Percentiles rank a stretch among this genome's conserved stretches.
These are phyloP conservation scores for Meda fulgida DNA, from an alignment of 2,797 vertebrate genomes.

Conservation along the genomic window DNA sequence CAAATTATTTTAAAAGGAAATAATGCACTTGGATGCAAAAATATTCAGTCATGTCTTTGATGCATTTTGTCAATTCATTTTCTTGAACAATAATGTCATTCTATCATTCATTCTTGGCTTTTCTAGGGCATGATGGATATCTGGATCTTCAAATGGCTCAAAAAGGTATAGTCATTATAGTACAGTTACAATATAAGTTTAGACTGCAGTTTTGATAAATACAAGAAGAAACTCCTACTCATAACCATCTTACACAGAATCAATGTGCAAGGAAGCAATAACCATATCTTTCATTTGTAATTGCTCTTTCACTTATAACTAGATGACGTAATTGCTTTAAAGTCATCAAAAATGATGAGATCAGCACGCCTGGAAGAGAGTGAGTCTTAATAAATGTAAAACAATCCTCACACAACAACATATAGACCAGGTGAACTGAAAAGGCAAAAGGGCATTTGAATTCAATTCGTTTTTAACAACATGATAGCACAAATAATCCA, in stretches of 20 bases:
- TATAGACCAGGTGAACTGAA: neutral
- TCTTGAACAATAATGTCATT: too few relatives aligned
- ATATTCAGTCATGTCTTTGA: too few relatives aligned
- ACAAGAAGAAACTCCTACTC: neutral
- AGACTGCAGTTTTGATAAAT: neutral
- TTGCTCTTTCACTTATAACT: neutral
- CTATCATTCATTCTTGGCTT: neutral
- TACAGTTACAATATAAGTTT: neutral
- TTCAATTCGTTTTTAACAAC: neutral
- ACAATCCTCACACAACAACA: conserved; percentile 4
- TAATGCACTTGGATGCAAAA: too few relatives aligned
- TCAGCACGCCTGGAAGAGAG: neutral
- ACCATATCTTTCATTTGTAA: neutral
- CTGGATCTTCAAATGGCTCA: neutral
- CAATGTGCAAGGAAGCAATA: neutral
- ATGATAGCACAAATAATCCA: neutral
- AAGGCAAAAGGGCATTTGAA: neutral
- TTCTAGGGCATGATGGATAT: neutral
- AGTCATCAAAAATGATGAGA: neutral
- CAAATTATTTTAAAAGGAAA: too few relatives aligned
- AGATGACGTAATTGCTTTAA: conserved; percentile 11
- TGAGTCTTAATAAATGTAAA: neutral
- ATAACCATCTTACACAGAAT: neutral
- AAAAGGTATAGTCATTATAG: neutral
- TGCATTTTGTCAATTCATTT: neutral